phyloP scores from a whole-genome alignment of 2,113 vertebrate species.

The Labrus mixtus region DNA sequence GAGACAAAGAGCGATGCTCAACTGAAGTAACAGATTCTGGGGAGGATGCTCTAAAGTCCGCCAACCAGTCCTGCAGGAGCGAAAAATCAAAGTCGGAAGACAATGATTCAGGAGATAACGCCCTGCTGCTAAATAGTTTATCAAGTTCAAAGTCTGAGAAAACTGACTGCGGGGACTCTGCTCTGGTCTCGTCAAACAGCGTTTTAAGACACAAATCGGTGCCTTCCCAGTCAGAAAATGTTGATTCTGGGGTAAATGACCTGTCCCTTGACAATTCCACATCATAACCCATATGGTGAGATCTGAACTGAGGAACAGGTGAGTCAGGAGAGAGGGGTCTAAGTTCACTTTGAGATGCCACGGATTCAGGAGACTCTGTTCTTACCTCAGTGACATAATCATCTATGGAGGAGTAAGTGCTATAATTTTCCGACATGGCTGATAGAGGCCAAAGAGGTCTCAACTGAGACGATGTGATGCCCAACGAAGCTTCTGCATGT shows the following conservation, averaged over 20 bases:
- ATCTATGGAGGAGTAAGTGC: too few relatives aligned
- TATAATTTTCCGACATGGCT: too few relatives aligned
- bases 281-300: neutral
- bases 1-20: neutral
- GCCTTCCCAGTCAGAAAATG: slow-evolving; percentile 21
- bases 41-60: neutral
- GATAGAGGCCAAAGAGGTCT: too few relatives aligned
- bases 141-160: slow-evolving; percentile 3
- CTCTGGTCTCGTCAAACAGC: neutral
- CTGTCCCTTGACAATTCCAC: neutral
- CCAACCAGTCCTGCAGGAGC: neutral
- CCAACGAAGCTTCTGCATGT: too few relatives aligned
- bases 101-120: neutral
- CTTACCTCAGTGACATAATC: too few relatives aligned
- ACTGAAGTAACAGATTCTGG: slow-evolving; percentile 12
- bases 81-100: slow-evolving; percentile 14
- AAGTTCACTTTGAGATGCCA: neutral
- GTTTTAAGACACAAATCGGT: neutral
- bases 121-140: neutral
- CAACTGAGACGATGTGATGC: too few relatives aligned
- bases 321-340: slow-evolving; percentile 3
- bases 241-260: neutral
- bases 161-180: slow-evolving; percentile 12
- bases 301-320: slow-evolving; percentile 10
- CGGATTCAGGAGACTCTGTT: neutral